Evolutionary conservation across 1,140 invertebrate genomes (phyloP), one percentile per base, ranked within the genome.

Genomic region (Amyelois transitella): DNA sequence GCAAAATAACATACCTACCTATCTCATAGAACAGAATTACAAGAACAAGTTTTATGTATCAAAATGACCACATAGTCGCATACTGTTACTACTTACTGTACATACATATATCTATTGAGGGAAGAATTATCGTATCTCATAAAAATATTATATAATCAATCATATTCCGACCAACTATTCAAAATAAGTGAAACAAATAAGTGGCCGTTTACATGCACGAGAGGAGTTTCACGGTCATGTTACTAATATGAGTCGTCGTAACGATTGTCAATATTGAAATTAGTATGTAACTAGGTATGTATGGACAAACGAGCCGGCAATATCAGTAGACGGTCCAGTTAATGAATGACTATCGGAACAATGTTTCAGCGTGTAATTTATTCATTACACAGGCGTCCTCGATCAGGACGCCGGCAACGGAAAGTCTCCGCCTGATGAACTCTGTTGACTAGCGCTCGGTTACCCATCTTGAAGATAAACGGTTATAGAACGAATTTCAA

Each of bases 301-400:
- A 38, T 50, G 32, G 28, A 66, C 51, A 62, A 73, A 71, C 62
- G 66, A 69, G 66, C 67, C 56, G 53, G 55, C 62, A 56, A 66
- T 72, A 62, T 74, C 47, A 68, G 52, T 69, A 62, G 62, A 81
- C 75, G 64, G 70, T 60, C 65, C 67, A 73, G 73, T 77, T 85
- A 86, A 83, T 85, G 81, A 78, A 77, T 72, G 71, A 68, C 69
- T 66, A 78, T 79, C 71, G 72, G 75, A 78, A 87, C 80, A 87
- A 83, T 85, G 80, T 85, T 85, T 85, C 80, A 83, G 83, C 81
- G 80, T 86, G 83, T 87, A 87, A 87, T 87, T 87, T 87, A 87
- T 87, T 83, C 84, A 87, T 85, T 84, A 80, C 74, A 83, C 80
- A 81, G 72, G 60, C 77, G 81, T 82, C 81, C 80, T 86, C 83